phyloP scores from a whole-genome alignment of 2,797 vertebrate species.

The Nannoperca obscura region DNA sequence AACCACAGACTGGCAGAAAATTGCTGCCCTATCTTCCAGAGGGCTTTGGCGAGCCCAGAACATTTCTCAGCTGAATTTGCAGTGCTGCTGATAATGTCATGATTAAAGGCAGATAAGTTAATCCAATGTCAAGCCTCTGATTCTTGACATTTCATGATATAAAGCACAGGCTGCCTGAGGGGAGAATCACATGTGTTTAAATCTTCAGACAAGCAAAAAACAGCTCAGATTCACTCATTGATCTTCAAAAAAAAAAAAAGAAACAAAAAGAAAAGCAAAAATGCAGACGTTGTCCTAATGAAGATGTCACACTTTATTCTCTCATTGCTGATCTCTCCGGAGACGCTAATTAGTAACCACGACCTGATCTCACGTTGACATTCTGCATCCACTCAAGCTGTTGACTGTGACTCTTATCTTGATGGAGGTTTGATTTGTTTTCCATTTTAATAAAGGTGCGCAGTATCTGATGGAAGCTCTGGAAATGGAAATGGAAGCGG shows the following conservation, averaged over 20 bases:
- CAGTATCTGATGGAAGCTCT: conserved; percentile 45
- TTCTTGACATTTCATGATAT: conserved; percentile 73
- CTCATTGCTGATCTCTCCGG: conserved; percentile 45
- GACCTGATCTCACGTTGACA: conserved; percentile 50
- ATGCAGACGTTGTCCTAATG: conserved; percentile 57
- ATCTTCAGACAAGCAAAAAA: conserved; percentile 39
- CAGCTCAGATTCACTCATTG: conserved; percentile 45
- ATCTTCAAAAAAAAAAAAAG: conserved; percentile 23
- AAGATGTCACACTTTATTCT: conserved; percentile 64
- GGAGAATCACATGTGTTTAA: conserved; percentile 61
- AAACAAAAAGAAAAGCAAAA: conserved; percentile 11
- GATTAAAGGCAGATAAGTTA: conserved; percentile 77
- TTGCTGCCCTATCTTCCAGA: conserved; percentile 48
- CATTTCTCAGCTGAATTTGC: conserved; percentile 61
- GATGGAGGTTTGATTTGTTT: conserved; percentile 59
- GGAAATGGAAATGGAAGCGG: conserved; percentile 51
- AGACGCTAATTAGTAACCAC: conserved; percentile 64
- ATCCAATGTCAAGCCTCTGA: conserved; percentile 63
- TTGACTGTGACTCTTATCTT: conserved; percentile 40
- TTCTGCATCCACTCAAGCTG: conserved; percentile 45
- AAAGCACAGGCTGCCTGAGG: conserved; percentile 55
- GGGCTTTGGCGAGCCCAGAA: conserved; percentile 46
- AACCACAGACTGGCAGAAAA: conserved; percentile 49
- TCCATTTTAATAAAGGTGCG: conserved; percentile 61
- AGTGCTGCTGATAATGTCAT: conserved; percentile 65